Conservation (phyloP, 37 sponge, comb jelly and placozoan genomes). For the Axinella damicornis region DNA sequence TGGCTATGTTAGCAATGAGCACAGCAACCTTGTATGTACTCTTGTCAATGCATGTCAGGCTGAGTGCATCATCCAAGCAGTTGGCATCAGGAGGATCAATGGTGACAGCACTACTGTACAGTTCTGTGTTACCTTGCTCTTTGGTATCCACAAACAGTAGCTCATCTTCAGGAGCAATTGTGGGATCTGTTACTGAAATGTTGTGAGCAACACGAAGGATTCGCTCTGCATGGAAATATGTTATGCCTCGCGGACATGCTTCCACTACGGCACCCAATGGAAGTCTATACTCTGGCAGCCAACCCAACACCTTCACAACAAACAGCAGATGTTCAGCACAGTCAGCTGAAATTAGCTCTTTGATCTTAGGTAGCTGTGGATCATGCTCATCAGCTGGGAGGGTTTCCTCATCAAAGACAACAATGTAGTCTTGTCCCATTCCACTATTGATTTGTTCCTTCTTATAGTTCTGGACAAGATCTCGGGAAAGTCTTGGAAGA, state of each 20-base stretch:
- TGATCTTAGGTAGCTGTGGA: constrained; percentile 27
- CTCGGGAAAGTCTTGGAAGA: constrained; percentile 39
- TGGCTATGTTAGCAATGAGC: constrained; percentile 40
- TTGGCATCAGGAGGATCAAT: constrained; percentile 61
- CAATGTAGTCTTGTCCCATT: not conserved
- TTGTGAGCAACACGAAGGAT: constrained; percentile 40
- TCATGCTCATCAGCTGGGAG: constrained; percentile 17
- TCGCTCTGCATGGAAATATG: constrained; percentile 57
- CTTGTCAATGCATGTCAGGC: not conserved
- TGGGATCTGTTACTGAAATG: not conserved
- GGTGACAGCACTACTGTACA: constrained; percentile 28
- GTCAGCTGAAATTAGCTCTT: constrained; percentile 46
- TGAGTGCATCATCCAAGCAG: constrained; percentile 58
- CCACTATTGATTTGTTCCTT: not conserved
- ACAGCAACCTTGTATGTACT: constrained; percentile 52
- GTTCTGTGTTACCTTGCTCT: not conserved
- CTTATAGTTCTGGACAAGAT: not conserved
- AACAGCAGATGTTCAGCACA: constrained; percentile 52
- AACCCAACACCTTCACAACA: constrained; percentile 49
- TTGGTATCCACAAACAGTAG: no score
- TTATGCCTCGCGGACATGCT: constrained; percentile 26
- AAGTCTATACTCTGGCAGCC: constrained; percentile 36
- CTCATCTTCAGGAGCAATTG: not conserved
- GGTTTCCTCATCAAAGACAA: constrained; percentile 21
- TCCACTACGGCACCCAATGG: constrained; percentile 65